These are phyloP conservation scores for Clinocottus analis DNA, from an alignment of 2,113 vertebrate species.

Conservation along the genomic window DNA sequence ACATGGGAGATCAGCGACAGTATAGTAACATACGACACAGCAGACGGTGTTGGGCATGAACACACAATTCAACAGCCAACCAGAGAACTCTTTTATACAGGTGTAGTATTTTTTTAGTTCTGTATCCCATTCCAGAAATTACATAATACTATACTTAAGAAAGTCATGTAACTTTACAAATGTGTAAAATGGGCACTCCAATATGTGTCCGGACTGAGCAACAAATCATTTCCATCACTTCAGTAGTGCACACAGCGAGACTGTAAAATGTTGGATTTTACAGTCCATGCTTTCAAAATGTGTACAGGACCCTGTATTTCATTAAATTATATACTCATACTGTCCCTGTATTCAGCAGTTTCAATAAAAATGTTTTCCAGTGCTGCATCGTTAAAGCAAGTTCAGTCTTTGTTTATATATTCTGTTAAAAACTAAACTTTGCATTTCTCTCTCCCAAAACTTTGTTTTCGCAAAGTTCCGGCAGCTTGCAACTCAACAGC, in stretches of 20 bases:
- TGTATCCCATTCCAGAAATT: not conserved
- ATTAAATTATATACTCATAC: not conserved
- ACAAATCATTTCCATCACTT: constrained; percentile 5
- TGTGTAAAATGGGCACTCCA: constrained; percentile 30
- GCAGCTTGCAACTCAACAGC: not conserved
- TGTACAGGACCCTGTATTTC: not conserved
- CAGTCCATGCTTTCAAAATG: not conserved
- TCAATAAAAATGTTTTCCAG: not conserved
- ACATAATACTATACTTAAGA: constrained; percentile 41
- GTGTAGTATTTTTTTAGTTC: constrained; percentile 2
- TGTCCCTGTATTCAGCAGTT: not conserved
- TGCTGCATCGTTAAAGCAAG: constrained; percentile 11
- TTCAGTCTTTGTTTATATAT: not conserved
- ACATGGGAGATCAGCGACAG: constrained; percentile 3
- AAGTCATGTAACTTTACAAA: constrained; percentile 30
- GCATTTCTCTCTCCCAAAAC: not conserved
- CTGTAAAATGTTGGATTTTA: not conserved
- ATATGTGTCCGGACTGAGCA: constrained; percentile 1
- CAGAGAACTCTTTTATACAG: not conserved
- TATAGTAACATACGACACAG: not conserved
- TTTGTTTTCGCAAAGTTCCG: constrained; percentile 25
- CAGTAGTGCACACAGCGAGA: not conserved
- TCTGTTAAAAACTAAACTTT: constrained; percentile 30
- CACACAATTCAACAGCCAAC: not conserved
- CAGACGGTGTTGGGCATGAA: constrained; percentile 11